phyloP scores from a whole-genome alignment of 2,113 vertebrate species.

The Erinaceus europaeus region DNA sequence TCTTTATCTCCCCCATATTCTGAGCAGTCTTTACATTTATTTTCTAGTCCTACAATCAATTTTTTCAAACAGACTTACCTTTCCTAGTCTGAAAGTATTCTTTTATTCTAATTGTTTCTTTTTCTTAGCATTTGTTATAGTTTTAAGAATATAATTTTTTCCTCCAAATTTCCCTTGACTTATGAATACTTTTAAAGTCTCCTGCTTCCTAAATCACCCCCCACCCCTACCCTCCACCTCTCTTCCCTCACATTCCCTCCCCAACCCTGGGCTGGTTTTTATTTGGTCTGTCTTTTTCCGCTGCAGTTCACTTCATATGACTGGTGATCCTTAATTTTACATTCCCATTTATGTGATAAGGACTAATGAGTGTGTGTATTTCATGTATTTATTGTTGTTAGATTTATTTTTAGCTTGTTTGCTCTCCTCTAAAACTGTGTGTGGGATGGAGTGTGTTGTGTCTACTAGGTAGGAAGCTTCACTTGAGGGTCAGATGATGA shows the following conservation, averaged over 20 bases:
- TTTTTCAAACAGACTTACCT: neutral
- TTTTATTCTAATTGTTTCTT: slow-evolving; percentile 23
- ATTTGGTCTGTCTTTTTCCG: neutral
- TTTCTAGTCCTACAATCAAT: neutral
- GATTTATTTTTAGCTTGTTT: neutral
- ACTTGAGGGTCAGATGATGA: neutral
- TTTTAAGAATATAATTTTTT: too few species aligned
- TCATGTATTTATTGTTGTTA: neutral
- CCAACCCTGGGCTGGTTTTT: neutral
- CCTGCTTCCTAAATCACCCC: too few species aligned
- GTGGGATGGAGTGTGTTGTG: neutral
- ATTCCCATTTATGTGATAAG: neutral
- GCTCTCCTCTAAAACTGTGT: neutral
- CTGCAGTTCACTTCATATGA: neutral
- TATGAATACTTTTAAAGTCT: too few species aligned
- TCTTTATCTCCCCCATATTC: too few species aligned
- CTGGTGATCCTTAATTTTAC: neutral
- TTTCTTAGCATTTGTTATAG: neutral
- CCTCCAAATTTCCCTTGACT: too few species aligned
- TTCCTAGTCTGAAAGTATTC: neutral
- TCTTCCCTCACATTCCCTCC: neutral
- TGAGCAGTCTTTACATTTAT: too few species aligned
- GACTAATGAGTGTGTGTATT: neutral
- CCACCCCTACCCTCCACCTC: neutral
- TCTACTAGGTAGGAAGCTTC: neutral